Conservation (phyloP, 2,888 invertebrate genomes). For the Nephrocerus scutellatus region DNA sequence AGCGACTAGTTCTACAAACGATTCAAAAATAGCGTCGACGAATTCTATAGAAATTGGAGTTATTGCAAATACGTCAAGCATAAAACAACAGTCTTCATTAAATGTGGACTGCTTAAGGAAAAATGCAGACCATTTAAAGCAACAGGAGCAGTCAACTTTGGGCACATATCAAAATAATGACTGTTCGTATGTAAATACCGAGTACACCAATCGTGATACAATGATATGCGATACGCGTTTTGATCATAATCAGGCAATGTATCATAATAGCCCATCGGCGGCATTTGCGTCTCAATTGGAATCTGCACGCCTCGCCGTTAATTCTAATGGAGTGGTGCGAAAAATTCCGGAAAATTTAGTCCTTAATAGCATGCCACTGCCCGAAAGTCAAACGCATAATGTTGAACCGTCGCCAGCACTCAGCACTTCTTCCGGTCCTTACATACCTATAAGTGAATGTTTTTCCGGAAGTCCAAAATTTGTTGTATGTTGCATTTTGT, state of each 20-base stretch:
- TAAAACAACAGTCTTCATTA: constrained; percentile 20
- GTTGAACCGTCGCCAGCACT: constrained; percentile 57
- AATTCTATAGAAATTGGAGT: constrained; percentile 31
- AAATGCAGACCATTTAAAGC: constrained; percentile 12
- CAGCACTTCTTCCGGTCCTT: constrained; percentile 68
- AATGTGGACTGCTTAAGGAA: too few species aligned
- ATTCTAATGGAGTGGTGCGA: constrained; percentile 38
- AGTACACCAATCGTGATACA: constrained; percentile 43
- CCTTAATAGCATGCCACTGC: constrained; percentile 36
- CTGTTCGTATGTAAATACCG: constrained; percentile 43
- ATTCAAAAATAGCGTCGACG: constrained; percentile 35
- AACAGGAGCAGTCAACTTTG: constrained; percentile 13
- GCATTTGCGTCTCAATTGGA: constrained; percentile 26
- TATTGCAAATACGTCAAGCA: constrained; percentile 11
- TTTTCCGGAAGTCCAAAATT: constrained; percentile 66
- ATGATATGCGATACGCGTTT: constrained; percentile 37
- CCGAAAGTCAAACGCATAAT: constrained; percentile 34
- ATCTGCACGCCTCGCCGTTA: constrained; percentile 31
- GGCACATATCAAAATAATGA: constrained; percentile 29
- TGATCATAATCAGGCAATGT: constrained; percentile 33
- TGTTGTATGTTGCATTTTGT: constrained; percentile 26
- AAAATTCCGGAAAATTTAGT: constrained; percentile 48
- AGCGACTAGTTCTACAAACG: constrained; percentile 29
- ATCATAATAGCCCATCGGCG: constrained; percentile 31
- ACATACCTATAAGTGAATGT: constrained; percentile 89